These are phyloP conservation scores for Probaryconus sp. DNA, from an alignment of 1,140 invertebrate genomes.

Conservation along the genomic window DNA sequence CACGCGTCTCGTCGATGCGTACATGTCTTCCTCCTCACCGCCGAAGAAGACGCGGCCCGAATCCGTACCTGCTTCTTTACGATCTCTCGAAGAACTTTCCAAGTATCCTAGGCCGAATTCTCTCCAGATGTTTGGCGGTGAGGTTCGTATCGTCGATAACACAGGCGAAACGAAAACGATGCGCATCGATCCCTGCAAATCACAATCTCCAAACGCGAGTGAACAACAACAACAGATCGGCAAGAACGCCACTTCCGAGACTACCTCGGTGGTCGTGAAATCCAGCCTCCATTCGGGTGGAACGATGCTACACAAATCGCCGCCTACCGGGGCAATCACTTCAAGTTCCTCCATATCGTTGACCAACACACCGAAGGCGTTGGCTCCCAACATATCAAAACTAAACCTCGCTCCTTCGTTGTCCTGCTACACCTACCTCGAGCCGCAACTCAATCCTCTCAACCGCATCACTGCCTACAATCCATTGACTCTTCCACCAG, in stretches of 20 bases:
- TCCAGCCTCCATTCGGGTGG: conserved; percentile 87
- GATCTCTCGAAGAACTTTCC: conserved; percentile 80
- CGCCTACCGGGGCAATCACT: conserved; percentile 62
- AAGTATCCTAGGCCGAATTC: conserved; percentile 78
- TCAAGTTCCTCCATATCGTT: conserved; percentile 73
- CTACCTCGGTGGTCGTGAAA: conserved; percentile 83
- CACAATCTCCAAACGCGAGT: conserved; percentile 63
- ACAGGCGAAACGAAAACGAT: conserved; percentile 84
- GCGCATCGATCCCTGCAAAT: conserved; percentile 82
- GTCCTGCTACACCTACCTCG: conserved; percentile 71
- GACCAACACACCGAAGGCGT: conserved; percentile 80
- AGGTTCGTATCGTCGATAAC: conserved; percentile 85
- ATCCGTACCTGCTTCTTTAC: conserved; percentile 75
- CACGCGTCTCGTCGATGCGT: conserved; percentile 85
- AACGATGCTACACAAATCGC: conserved; percentile 82
- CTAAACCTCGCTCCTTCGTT: conserved; percentile 79
- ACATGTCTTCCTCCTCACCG: conserved; percentile 75
- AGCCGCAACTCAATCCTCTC: conserved; percentile 74
- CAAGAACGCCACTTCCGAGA: conserved; percentile 74
- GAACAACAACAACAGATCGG: conserved; percentile 50
- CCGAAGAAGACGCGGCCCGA: conserved; percentile 79
- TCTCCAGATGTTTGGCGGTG: conserved; percentile 87
- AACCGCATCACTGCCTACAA: conserved; percentile 84
- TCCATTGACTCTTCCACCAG: conserved; percentile 80
- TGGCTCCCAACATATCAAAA: conserved; percentile 80